phyloP scores from a whole-genome alignment of 2,113 vertebrate species.

The Physeter macrocephalus region DNA sequence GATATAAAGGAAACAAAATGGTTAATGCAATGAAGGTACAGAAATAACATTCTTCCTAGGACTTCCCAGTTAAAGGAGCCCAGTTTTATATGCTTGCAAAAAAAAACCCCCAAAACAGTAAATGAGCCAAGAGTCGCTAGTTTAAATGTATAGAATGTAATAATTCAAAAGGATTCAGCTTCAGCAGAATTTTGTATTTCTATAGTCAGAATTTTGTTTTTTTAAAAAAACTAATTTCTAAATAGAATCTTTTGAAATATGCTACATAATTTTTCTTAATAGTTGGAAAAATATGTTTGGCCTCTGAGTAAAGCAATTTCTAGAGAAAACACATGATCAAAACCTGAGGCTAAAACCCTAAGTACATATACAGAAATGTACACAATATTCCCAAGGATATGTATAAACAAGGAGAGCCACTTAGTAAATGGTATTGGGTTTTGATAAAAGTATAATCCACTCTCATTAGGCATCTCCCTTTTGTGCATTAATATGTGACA shows the following conservation, averaged over 20 bases:
- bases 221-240: slow-evolving; percentile 15
- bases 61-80: neutral
- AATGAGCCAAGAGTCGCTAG: neutral
- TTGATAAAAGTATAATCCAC: slow-evolving; percentile 9
- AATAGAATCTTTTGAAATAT: neutral
- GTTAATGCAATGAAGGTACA: neutral
- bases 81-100: neutral
- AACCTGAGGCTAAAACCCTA: slow-evolving; percentile 35
- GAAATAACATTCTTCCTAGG: neutral
- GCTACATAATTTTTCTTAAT: slow-evolving; percentile 31
- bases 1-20: neutral
- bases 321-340: slow-evolving; percentile 36
- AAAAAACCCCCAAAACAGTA: neutral
- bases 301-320: slow-evolving; percentile 14
- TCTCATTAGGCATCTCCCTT: neutral
- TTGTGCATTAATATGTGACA: slow-evolving; percentile 35
- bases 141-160: neutral
- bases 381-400: neutral
- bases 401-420: neutral
- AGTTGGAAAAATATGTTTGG: slow-evolving; percentile 19
- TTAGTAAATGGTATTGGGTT: neutral
- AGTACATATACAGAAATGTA: neutral
- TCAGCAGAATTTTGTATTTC: slow-evolving; percentile 16
- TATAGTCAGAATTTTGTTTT: neutral
- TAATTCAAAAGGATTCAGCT: neutral